These are phyloP conservation scores for Chaenocephalus aceratus DNA, from an alignment of 2,113 vertebrate genomes.

Conservation along the genomic window DNA sequence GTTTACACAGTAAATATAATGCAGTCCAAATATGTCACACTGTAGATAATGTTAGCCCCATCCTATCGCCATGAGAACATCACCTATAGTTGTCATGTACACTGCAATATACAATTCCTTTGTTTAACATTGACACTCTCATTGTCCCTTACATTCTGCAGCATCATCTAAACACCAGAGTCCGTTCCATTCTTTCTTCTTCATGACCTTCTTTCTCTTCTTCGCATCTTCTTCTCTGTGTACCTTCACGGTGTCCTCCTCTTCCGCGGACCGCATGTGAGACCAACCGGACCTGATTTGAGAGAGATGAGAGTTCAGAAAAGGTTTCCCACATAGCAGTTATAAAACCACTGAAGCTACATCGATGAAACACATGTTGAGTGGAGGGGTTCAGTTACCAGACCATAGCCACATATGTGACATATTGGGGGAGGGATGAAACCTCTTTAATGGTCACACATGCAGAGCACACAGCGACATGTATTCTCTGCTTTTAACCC, in stretches of 20 bases:
- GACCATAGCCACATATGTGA: too few species aligned
- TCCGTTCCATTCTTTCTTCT: background rate
- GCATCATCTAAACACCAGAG: background rate
- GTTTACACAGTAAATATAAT: slow-evolving; percentile 4
- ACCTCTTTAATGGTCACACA: too few species aligned
- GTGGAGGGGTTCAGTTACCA: too few species aligned
- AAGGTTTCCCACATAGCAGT: background rate
- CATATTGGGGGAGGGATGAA: too few species aligned
- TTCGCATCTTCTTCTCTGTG: slow-evolving; percentile 10
- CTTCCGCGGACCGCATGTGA: background rate
- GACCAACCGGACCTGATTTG: slow-evolving; percentile 54
- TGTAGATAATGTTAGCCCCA: background rate
- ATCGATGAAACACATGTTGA: too few species aligned
- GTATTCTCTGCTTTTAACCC: too few species aligned
- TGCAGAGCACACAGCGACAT: too few species aligned
- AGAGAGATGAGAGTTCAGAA: background rate
- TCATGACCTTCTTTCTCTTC: background rate
- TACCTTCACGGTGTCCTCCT: slow-evolving; percentile 3
- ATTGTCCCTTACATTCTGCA: background rate
- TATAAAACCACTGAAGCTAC: background rate
- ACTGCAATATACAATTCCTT: background rate
- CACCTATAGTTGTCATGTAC: background rate
- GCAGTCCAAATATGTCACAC: slow-evolving; percentile 17
- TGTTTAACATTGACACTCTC: background rate
- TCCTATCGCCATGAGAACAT: background rate